Percentiles rank a stretch among this genome's conserved stretches.
Evolutionary conservation across 2,797 vertebrate species (phyloP).

Genomic region (Acanthornis magna): DNA sequence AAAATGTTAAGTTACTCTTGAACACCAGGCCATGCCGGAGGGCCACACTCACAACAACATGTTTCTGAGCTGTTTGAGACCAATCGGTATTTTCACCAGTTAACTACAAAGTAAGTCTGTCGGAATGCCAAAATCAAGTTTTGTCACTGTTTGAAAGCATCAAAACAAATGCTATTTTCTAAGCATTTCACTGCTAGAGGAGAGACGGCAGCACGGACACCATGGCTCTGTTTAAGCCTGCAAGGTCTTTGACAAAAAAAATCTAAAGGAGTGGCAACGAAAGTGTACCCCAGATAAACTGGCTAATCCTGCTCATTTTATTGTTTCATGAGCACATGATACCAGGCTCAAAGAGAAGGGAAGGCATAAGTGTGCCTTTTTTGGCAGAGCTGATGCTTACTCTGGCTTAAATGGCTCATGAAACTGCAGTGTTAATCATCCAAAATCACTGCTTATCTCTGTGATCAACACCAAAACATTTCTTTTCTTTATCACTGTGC

Average conservation of each 20-base stretch:
- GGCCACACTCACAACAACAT: rapidly evolving
- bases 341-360: neutral
- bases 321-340: neutral
- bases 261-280: neutral
- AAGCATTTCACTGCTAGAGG: neutral
- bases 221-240: neutral
- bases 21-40: neutral
- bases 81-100: neutral
- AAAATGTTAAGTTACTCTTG: neutral
- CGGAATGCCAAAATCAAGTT: neutral
- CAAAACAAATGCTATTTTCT: neutral
- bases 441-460: neutral
- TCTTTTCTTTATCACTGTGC: neutral
- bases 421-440: neutral
- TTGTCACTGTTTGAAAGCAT: neutral
- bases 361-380: rapidly evolving
- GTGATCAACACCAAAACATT: neutral
- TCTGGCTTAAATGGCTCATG: neutral
- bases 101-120: neutral
- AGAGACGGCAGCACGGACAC: neutral
- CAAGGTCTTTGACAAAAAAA: neutral
- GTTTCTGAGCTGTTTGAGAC: neutral
- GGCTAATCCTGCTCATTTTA: neutral
- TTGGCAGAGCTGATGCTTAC: neutral
- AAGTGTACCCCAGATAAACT: neutral